A percentile compares a stretch with the other conserved stretches of the same genome.
Conservation (phyloP, 2,888 invertebrate genomes). For the Schrankia costaestrigalis region DNA sequence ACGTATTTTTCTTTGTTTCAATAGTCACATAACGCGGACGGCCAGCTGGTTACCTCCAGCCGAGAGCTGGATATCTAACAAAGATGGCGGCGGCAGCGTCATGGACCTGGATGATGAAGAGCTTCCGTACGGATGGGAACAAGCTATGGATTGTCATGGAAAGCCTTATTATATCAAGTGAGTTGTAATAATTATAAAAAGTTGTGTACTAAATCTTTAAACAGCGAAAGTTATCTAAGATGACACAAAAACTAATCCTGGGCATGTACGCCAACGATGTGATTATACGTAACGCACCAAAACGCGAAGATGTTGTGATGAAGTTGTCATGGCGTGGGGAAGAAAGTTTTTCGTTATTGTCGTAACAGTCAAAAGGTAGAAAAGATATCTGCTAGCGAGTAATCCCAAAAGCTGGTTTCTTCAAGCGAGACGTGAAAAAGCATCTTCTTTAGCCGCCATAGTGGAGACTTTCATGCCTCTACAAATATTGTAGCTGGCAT, state of each 20-base stretch:
- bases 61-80: conserved; percentile 86
- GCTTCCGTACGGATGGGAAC: conserved; percentile 95
- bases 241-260: neutral
- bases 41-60: conserved; percentile 94
- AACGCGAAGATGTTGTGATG: no score
- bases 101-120: conserved; percentile 68
- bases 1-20: conserved; percentile 38
- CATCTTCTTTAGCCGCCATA: no score
- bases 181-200: conserved; percentile 52
- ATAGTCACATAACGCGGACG: conserved; percentile 90
- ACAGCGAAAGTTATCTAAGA: neutral
- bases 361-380: no score
- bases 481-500: no score
- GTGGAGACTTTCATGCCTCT: no score
- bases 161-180: conserved; percentile 91
- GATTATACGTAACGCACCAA: no score
- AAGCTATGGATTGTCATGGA: conserved; percentile 89
- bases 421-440: no score
- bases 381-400: no score
- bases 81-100: conserved; percentile 47
- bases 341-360: no score
- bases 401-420: no score
- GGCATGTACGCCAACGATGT: no score
- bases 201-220: neutral
- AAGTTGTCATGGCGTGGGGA: no score